Conservation (phyloP, 2,888 invertebrate genomes). For the Hymenopus coronatus region DNA sequence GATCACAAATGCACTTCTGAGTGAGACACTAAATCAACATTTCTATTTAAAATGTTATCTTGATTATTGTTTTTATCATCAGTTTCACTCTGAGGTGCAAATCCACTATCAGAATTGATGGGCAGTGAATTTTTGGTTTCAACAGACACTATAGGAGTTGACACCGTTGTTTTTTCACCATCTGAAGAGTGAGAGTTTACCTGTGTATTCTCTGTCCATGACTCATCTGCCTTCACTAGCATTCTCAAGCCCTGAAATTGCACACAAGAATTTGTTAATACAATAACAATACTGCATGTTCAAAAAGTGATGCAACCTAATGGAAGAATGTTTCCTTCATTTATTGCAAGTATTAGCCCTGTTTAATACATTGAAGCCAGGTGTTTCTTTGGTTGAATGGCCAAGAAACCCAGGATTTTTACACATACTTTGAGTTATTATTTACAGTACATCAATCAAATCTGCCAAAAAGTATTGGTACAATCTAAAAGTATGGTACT, state of each 20-base stretch:
- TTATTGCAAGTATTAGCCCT: not conserved
- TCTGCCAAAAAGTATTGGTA: too few species aligned
- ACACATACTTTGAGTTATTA: too few species aligned
- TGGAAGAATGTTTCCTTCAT: not conserved
- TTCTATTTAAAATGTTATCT: not conserved
- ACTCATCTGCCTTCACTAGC: not conserved
- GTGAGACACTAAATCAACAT: not conserved
- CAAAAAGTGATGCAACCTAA: not conserved
- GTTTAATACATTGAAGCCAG: too few species aligned
- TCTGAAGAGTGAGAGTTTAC: not conserved
- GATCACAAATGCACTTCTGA: not conserved
- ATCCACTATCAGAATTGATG: not conserved
- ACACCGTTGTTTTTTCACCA: slow-evolving; percentile 1
- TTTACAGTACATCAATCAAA: too few species aligned
- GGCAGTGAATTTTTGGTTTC: not conserved
- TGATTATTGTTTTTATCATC: not conserved
- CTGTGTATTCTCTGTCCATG: not conserved
- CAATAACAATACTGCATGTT: not conserved
- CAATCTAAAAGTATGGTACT: too few species aligned
- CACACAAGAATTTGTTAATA: not conserved
- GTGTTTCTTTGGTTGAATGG: too few species aligned
- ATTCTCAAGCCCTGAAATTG: not conserved
- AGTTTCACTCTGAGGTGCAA: not conserved
- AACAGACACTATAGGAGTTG: not conserved
- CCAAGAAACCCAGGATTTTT: too few species aligned